Base-by-base conservation (phyloP, 1,140 invertebrate genomes). In the Bemisia tabaci region DNA sequence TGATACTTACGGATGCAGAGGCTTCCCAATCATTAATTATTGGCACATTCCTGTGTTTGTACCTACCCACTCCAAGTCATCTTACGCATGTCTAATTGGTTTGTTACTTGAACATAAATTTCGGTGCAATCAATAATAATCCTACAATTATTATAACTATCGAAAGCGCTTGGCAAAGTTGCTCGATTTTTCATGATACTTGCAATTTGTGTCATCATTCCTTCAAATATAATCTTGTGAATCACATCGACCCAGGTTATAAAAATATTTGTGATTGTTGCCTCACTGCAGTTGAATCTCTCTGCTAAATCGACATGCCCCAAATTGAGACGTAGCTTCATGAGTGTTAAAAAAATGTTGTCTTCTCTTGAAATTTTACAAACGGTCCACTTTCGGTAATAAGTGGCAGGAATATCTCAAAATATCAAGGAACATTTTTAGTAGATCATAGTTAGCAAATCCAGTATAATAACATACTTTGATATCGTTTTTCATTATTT, bases 111-210 rank as follows among this genome's bases (percentile, higher is more conserved):
- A 25, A 17, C 24, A 1, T 21, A 23, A 17, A 66, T 26, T 60
- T 66, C 59, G 11, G 65, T 60, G 59, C 24, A 66, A 17, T 60
- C 65, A 60, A 66, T 27, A 60, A 66, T 27, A n/a, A 66, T 33
- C 27, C 59, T 22, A 12, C 59, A 25, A 26, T 59, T 59, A 22
- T 59, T 1, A 26, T 26, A 59, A 66, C 24, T 66, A 48, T 25
- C 22, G 39, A 64, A 63, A 22, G 26, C 26, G 33, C 39, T 33
- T 33, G 62, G 27, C 39, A 63, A 22, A 39, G 22, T 23, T 27
- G 39, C 26, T 63, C 33, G 27, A 39, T 64, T 64, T 64, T 64
- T 64, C 9, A 27, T 26, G 27, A 27, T 17, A 26, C 58, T 60
- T 22, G 59, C 22, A 25, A 66, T 60, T 22, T 33, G 25, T 22